phyloP scores from a whole-genome alignment of 2,113 vertebrate species.

The Hemiscyllium ocellatum region DNA sequence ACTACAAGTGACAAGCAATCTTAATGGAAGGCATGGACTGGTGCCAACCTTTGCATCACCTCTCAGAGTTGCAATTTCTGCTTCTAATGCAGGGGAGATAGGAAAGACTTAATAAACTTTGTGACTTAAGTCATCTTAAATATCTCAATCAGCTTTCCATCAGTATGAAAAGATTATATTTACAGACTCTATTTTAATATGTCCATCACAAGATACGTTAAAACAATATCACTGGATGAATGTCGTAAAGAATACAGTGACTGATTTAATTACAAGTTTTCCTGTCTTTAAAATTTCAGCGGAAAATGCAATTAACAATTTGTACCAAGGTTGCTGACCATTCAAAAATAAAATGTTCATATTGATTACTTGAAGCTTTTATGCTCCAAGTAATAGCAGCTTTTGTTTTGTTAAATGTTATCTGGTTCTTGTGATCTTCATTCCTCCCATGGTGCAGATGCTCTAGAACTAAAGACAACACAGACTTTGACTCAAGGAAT shows the following conservation, averaged over 20 bases:
- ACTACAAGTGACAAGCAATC: not conserved
- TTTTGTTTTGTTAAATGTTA: not conserved
- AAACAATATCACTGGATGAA: not conserved
- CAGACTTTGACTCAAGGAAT: not conserved
- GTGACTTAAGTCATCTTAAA: not conserved
- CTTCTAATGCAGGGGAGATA: not conserved
- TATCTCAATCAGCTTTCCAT: conserved; percentile 1
- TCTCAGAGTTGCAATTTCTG: not conserved
- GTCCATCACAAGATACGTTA: not conserved
- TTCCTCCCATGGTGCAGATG: not conserved
- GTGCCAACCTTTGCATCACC: not conserved
- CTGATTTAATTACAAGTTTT: not conserved
- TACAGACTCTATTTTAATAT: not conserved
- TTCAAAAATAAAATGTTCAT: not conserved
- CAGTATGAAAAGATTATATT: not conserved
- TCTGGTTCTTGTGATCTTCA: not conserved
- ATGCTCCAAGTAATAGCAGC: not conserved
- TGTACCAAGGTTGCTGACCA: not conserved
- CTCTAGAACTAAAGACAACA: not conserved
- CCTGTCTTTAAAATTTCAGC: not conserved
- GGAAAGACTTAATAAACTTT: not conserved
- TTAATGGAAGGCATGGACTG: not conserved
- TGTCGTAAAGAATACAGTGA: not conserved
- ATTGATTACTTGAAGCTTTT: not conserved
- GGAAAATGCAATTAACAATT: not conserved